These are phyloP conservation scores for Mycteria americana DNA, from an alignment of 2,797 vertebrate genomes.

Conservation along the genomic window DNA sequence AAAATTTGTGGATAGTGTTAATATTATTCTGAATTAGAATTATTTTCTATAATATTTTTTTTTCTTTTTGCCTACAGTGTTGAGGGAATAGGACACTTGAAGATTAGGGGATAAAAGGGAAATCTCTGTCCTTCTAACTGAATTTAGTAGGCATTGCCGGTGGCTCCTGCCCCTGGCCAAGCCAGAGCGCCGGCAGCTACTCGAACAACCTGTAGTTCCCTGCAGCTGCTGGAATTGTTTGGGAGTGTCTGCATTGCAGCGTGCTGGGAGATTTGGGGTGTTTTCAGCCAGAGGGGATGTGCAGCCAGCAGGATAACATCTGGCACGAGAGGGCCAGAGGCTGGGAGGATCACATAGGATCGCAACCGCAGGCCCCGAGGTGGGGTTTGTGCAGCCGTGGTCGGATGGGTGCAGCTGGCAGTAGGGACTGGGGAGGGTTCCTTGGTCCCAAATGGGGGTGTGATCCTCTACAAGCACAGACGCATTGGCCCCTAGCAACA, in stretches of 20 bases:
- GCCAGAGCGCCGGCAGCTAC: background rate
- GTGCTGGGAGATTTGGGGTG: background rate
- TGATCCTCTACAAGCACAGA: background rate
- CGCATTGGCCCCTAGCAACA: background rate
- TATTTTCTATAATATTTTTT: background rate
- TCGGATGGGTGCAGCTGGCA: background rate
- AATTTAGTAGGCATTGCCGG: background rate
- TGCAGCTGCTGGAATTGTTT: slow-evolving; percentile 17
- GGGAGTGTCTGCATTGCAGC: slow-evolving; percentile 55
- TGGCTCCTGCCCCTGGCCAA: background rate
- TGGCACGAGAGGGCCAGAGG: background rate
- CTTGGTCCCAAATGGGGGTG: background rate
- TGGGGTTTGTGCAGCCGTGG: background rate
- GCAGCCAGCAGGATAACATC: background rate
- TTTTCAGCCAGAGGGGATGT: background rate
- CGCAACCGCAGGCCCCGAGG: rapidly evolving
- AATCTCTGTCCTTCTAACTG: background rate
- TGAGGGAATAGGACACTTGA: background rate
- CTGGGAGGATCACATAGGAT: background rate
- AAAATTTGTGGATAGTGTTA: background rate
- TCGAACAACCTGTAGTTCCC: background rate
- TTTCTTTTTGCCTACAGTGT: background rate
- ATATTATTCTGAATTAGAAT: background rate
- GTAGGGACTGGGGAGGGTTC: background rate
- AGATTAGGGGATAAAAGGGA: background rate